Conservation (phyloP, 2,797 vertebrate species). For the Kryptopterus vitreolus region DNA sequence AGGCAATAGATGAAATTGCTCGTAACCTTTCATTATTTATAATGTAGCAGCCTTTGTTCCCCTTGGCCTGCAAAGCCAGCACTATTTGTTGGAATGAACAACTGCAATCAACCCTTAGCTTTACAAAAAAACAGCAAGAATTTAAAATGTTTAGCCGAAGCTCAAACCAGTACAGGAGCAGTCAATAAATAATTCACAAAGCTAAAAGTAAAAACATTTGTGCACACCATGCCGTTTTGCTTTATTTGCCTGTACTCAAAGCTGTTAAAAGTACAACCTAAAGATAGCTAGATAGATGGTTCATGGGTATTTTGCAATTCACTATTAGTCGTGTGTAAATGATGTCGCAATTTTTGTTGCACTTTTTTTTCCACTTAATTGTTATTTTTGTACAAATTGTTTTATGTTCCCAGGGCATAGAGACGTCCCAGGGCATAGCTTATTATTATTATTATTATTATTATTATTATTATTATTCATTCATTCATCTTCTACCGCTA, state of each 20-base stretch:
- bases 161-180: not conserved
- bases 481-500: too few relatives aligned
- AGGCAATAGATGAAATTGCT: not conserved
- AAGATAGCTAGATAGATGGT: too few relatives aligned
- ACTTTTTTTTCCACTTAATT: not conserved
- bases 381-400: not conserved
- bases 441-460: too few relatives aligned
- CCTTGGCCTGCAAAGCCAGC: not conserved
- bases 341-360: not conserved
- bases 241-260: not conserved
- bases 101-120: not conserved
- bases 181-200: constrained; percentile 15
- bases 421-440: too few relatives aligned
- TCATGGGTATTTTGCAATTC: not conserved
- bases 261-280: not conserved
- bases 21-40: constrained; percentile 1
- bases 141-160: constrained; percentile 4
- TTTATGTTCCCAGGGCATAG: too few relatives aligned
- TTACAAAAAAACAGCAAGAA: not conserved
- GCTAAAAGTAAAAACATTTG: constrained; percentile 5
- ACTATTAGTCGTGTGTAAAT: not conserved
- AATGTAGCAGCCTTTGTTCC: not conserved
- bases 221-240: not conserved
- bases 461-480: too few relatives aligned
- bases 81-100: not conserved